A percentile compares a stretch with the other conserved stretches of the same genome.
Evolutionary conservation across 2,113 vertebrate genomes (phyloP).

Genomic region (Pseudopipra pipra): DNA sequence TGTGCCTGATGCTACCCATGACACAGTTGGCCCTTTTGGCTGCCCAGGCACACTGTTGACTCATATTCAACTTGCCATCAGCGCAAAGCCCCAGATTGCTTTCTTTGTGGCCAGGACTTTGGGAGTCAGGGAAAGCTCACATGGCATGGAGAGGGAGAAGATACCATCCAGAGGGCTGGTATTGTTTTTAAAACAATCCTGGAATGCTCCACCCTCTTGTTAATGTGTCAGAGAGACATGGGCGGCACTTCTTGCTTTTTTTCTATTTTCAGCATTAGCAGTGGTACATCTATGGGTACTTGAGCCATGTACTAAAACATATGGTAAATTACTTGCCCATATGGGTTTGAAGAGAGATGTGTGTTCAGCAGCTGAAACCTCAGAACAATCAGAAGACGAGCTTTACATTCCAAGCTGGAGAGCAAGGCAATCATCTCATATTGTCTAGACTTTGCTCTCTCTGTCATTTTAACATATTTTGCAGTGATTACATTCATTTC

Average conservation of each 20-base stretch:
- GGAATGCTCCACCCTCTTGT: neutral
- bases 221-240: neutral
- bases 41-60: neutral
- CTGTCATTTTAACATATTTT: constrained; percentile 45
- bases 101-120: neutral
- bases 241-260: neutral
- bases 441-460: constrained; percentile 50
- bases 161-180: neutral
- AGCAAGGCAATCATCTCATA: constrained; percentile 41
- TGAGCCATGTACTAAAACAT: neutral
- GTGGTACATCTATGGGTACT: neutral
- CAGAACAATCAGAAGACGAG: neutral
- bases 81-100: neutral
- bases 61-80: neutral
- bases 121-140: neutral
- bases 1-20: neutral
- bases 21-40: neutral
- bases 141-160: neutral
- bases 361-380: neutral
- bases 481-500: constrained; percentile 37
- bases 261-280: neutral
- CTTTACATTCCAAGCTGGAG: constrained; percentile 18
- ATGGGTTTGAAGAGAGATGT: neutral
- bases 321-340: constrained; percentile 30
- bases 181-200: neutral